Evolutionary conservation across 1,140 invertebrate genomes (phyloP).

Genomic region (Elymnias hypermnestra): DNA sequence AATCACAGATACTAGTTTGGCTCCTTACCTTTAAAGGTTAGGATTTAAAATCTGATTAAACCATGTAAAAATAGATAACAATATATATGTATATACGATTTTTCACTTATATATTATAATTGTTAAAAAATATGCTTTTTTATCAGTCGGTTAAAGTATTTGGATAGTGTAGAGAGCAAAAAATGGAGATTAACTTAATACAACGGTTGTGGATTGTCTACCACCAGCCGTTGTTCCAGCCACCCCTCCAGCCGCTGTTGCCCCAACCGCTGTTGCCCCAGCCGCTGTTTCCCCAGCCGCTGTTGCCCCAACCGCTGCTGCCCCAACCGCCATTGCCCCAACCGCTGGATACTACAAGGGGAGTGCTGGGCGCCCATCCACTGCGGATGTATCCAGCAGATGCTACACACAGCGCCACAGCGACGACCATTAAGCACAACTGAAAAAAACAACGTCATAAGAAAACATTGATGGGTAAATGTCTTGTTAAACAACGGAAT

Average conservation of each 20-base stretch:
- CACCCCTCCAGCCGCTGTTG: slow-evolving; percentile 4
- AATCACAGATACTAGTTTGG: slow-evolving; percentile 7
- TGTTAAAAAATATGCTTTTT: too few relatives aligned
- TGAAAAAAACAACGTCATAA: too few relatives aligned
- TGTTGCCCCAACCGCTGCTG: neutral
- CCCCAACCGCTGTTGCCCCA: neutral
- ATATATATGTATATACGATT: too few relatives aligned
- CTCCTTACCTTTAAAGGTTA: neutral
- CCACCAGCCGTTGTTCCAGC: too few relatives aligned
- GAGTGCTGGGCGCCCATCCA: slow-evolving; percentile 29
- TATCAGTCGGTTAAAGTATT: too few relatives aligned
- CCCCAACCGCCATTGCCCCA: neutral
- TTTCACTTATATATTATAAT: too few relatives aligned
- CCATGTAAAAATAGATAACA: too few relatives aligned
- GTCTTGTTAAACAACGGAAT: too few relatives aligned
- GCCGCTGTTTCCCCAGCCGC: neutral
- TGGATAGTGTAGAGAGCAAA: too few relatives aligned
- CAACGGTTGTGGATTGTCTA: too few relatives aligned
- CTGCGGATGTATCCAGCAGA: slow-evolving; percentile 32
- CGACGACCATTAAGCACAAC: slow-evolving; percentile 24
- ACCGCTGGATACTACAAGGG: slow-evolving; percentile 9
- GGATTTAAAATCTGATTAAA: neutral
- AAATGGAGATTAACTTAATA: too few relatives aligned
- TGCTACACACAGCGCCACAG: slow-evolving; percentile 25
- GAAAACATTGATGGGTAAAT: too few relatives aligned